A percentile compares a stretch with the other conserved stretches of the same genome.
Conservation (phyloP, 2,888 invertebrate genomes). For the Pycnomerus fuliginosus region DNA sequence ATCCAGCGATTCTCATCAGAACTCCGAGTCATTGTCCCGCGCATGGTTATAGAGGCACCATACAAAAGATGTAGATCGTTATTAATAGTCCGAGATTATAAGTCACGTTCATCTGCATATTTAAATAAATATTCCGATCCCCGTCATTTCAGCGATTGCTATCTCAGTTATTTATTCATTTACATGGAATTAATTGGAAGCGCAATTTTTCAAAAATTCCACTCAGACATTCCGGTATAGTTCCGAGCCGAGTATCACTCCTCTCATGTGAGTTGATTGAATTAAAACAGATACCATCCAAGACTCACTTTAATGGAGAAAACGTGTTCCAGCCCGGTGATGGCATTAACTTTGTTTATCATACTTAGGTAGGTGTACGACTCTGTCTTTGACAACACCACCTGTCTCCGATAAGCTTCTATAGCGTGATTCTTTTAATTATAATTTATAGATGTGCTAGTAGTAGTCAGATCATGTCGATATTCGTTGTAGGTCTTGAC, state of each 20-base stretch:
- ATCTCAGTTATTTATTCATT: conserved; percentile 11
- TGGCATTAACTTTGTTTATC: conserved; percentile 31
- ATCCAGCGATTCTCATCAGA: conserved; percentile 12
- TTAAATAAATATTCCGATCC: conserved; percentile 19
- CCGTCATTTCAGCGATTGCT: conserved; percentile 2
- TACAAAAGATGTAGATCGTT: conserved; percentile 6
- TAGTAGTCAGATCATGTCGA: conserved; percentile 25
- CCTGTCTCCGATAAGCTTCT: conserved; percentile 27
- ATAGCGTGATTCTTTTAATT: conserved; percentile 26
- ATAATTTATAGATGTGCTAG: conserved; percentile 24
- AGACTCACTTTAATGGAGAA: conserved; percentile 31
- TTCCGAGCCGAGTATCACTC: too few relatives aligned
- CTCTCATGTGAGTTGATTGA: conserved; percentile 26
- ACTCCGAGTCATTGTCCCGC: conserved; percentile 6
- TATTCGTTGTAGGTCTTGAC: conserved; percentile 10
- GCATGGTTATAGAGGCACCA: conserved; percentile 1
- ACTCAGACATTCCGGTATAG: conserved; percentile 11
- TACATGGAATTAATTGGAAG: conserved; percentile 2
- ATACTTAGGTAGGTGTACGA: conserved; percentile 24
- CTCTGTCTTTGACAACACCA: conserved; percentile 25
- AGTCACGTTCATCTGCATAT: conserved; percentile 9
- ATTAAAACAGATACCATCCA: conserved; percentile 28
- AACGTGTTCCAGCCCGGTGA: conserved; percentile 31
- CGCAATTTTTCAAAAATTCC: conserved; percentile 2
- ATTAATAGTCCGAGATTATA: conserved; percentile 13